phyloP scores from a whole-genome alignment of 1,140 invertebrate genomes.

The Drosophila orena region DNA sequence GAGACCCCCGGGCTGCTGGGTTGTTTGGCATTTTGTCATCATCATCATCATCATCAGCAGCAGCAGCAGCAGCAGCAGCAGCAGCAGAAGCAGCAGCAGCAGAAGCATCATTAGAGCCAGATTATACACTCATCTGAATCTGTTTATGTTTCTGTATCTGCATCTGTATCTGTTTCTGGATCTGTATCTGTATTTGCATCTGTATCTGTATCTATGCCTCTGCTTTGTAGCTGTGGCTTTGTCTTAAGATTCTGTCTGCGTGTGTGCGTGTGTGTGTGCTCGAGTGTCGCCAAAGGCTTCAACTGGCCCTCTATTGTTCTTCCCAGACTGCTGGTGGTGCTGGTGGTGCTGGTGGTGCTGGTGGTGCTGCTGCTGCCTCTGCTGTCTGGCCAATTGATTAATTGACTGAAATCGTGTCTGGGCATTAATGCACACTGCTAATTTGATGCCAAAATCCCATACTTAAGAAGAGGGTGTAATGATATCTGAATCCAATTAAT shows the following conservation, averaged over 20 bases:
- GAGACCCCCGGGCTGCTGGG: conserved; percentile 62
- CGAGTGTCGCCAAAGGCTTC: conserved; percentile 57
- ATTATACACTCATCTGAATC: conserved; percentile 59
- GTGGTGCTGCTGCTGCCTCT: background rate
- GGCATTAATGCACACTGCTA: conserved; percentile 27
- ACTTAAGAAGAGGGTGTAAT: conserved; percentile 17
- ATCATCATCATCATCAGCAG: conserved; percentile 52
- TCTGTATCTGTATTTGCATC: background rate
- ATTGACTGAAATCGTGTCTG: conserved; percentile 39
- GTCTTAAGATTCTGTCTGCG: conserved; percentile 7
- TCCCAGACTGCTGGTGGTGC: background rate
- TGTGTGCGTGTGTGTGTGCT: conserved; percentile 13
- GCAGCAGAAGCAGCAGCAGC: conserved; percentile 31
- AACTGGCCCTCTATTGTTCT: conserved; percentile 54
- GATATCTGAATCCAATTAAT: conserved; percentile 44
- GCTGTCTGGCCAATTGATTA: conserved; percentile 36
- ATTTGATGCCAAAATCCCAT: conserved; percentile 18
- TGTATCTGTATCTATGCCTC: conserved; percentile 10
- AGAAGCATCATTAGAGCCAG: conserved; percentile 67
- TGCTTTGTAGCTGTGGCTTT: conserved; percentile 21
- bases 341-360: no score
- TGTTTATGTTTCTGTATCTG: conserved; percentile 15
- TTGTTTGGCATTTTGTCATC: conserved; percentile 75
- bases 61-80: conserved; percentile 16
- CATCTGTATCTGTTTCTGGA: conserved; percentile 1